These are phyloP conservation scores for Nemotelus pantherinus DNA, from an alignment of 2,888 invertebrate species.

Conservation along the genomic window DNA sequence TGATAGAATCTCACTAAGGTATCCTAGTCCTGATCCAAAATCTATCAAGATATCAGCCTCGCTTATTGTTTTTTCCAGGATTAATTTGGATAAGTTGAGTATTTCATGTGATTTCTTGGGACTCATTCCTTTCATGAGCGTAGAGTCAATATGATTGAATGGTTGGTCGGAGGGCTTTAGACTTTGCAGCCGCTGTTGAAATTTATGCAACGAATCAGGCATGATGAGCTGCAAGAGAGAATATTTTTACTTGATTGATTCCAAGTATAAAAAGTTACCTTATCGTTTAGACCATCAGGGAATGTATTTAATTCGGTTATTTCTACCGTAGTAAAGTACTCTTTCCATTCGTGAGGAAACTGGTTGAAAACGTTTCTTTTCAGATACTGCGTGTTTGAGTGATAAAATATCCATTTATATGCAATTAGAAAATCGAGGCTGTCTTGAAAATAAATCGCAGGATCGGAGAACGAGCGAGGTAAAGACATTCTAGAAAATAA, in stretches of 20 bases:
- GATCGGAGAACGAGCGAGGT: conserved; percentile 56
- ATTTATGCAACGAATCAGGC: conserved; percentile 63
- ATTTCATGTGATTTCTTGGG: conserved; percentile 80
- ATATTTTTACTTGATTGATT: too few species aligned
- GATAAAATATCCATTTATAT: conserved; percentile 72
- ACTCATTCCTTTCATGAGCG: conserved; percentile 63
- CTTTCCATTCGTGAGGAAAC: conserved; percentile 68
- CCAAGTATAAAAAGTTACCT: conserved; percentile 53
- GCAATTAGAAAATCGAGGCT: conserved; percentile 69
- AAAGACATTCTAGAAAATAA: conserved; percentile 59
- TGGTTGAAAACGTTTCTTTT: conserved; percentile 67
- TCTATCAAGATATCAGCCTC: conserved; percentile 72
- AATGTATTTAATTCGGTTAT: conserved; percentile 66
- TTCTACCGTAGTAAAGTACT: conserved; percentile 63
- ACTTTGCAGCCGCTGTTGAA: conserved; percentile 58
- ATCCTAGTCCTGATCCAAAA: conserved; percentile 81
- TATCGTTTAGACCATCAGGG: conserved; percentile 56
- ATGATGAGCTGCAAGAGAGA: conserved; percentile 59
- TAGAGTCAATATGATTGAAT: conserved; percentile 47
- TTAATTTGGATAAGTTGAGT: conserved; percentile 68
- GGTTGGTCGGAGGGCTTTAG: neutral
- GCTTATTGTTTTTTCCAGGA: conserved; percentile 56
- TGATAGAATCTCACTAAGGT: conserved; percentile 74
- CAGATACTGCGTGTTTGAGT: conserved; percentile 74
- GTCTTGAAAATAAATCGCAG: conserved; percentile 68